Evolutionary conservation across 2,888 invertebrate genomes (phyloP), one percentile per base, ranked within the genome.

Genomic region (Megalurothrips usitatus): DNA sequence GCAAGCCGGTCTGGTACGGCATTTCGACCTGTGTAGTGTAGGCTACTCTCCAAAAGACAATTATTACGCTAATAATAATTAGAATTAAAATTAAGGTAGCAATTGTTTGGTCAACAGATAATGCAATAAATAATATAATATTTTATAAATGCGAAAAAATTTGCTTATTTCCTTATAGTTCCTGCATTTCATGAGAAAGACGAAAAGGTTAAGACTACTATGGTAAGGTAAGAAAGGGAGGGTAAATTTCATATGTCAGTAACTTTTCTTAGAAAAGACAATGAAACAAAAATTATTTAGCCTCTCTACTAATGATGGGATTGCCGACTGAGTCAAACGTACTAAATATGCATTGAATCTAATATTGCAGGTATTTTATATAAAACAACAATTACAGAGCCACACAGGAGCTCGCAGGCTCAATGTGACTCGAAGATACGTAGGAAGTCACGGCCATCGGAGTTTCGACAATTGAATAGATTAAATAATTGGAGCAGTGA

Each of bases 361-460:
- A 75, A 75, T 75, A 75, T 75, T 75, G 58, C 58, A 58, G 58
- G 58, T 8, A 75, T 75, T 75, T 75, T 75, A 26, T 75, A 75
- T 75, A 75, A 75, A 75, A 75, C 68, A 75, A 75, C 68, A 75
- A 75, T 75, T 75, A 75, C 68, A 75, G 68, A 75, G 26, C 23
- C 68, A 75, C 68, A 26, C 23, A 26, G 12, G 68, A 75, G 68
- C 68, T 26, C 23, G 23, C 23, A 12, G 68, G 23, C 68, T 26
- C 68, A 75, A 26, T 26, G 68, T 82, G 81, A 82, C 82, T 83
- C 82, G 83, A 83, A 83, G 82, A 82, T 82, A 83, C 82, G 82
- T 83, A 84, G 84, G 84, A 84, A 84, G 84, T 83, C 83, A 84
- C 84, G 83, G 82, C 82, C 83, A 83, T 84, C 84, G 83, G 83